Evolutionary conservation across 2,888 invertebrate genomes (phyloP).

Genomic region (Agrochola litura): DNA sequence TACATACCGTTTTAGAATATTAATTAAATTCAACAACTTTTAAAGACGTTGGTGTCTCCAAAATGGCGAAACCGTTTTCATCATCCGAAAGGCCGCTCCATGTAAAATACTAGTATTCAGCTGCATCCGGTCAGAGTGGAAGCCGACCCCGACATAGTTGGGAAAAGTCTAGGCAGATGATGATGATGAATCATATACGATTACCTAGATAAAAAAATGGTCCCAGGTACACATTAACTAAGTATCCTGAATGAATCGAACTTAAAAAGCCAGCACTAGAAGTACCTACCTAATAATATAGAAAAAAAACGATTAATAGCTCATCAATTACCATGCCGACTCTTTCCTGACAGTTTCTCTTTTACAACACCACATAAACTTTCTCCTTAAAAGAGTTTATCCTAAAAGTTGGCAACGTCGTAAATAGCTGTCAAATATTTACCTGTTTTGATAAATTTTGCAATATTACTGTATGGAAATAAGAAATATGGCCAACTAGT

Average conservation of each 20-base stretch:
- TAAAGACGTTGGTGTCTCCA: background rate
- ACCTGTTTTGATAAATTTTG: too few relatives aligned
- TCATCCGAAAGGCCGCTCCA: too few relatives aligned
- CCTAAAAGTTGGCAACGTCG: too few relatives aligned
- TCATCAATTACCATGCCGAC: slow-evolving; percentile 33
- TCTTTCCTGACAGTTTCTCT: slow-evolving; percentile 45
- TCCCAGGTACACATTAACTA: background rate
- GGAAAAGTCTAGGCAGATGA: background rate
- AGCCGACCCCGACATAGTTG: background rate
- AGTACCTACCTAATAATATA: background rate
- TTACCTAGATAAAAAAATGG: background rate
- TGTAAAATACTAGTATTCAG: background rate
- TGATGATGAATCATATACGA: background rate
- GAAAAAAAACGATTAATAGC: slow-evolving; percentile 28
- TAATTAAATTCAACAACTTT: background rate
- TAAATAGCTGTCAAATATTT: too few relatives aligned
- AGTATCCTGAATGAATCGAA: background rate
- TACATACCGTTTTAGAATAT: background rate
- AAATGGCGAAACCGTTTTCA: background rate
- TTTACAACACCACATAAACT: slow-evolving; percentile 36
- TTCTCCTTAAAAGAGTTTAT: slow-evolving; percentile 16
- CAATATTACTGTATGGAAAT: too few relatives aligned
- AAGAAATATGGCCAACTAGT: too few relatives aligned
- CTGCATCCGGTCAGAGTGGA: too few relatives aligned
- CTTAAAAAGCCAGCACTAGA: background rate